Percentiles rank a stretch among this genome's conserved stretches.
These are phyloP conservation scores for Ashinkailepas kermadecensis DNA, from an alignment of 2,888 invertebrate species.

Conservation along the genomic window DNA sequence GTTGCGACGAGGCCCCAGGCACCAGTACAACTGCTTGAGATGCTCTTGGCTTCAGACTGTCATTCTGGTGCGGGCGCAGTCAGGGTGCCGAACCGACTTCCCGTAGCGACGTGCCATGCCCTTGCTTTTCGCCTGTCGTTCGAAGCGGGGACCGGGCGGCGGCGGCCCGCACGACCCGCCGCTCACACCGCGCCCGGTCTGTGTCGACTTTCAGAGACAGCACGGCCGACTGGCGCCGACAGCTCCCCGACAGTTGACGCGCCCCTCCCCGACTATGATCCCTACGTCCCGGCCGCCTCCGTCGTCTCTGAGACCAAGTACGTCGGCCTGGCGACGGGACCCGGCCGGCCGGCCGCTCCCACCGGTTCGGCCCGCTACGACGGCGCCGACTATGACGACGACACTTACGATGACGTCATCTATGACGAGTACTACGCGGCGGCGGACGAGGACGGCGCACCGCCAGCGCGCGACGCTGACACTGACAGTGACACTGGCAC, in stretches of 20 bases:
- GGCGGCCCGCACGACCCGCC: neutral
- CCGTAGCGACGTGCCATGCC: neutral
- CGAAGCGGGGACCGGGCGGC: neutral
- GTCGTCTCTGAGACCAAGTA: neutral
- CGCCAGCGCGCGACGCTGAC: no score
- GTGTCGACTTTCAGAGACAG: conserved; percentile 18
- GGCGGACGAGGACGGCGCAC: no score
- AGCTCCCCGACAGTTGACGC: neutral
- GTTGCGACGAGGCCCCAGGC: no score
- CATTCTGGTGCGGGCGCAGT: no score
- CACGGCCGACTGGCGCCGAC: neutral
- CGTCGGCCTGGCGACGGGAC: neutral
- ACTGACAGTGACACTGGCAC: no score
- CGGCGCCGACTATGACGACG: neutral
- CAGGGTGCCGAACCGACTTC: no score
- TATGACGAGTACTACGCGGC: neutral
- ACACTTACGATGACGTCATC: neutral
- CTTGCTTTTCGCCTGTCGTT: neutral
- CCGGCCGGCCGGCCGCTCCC: neutral
- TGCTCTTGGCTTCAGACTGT: no score
- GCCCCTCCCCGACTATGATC: neutral
- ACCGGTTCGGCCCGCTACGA: neutral
- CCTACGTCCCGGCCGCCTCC: neutral
- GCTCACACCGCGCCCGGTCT: neutral
- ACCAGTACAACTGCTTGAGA: no score